phyloP scores from a whole-genome alignment of 2,888 invertebrate genomes.

The Cataglyphis cursor region DNA sequence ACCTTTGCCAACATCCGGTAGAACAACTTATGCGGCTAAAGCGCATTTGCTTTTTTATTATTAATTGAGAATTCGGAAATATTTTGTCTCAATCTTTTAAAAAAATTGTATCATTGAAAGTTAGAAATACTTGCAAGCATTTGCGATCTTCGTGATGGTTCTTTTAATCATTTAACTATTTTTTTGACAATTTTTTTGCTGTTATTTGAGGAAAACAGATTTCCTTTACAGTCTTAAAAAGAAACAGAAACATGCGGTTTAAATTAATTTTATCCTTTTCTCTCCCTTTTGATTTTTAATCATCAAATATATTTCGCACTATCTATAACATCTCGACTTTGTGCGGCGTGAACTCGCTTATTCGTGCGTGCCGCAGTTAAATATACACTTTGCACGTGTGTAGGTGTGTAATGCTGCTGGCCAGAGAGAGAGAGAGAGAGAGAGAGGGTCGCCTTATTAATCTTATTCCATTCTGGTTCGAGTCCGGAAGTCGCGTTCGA shows the following conservation, averaged over 20 bases:
- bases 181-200: background rate
- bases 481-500: conserved; percentile 77
- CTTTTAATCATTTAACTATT: background rate
- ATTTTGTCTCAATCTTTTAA: background rate
- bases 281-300: background rate
- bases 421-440: conserved; percentile 27
- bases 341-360: conserved; percentile 59
- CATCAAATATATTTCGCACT: background rate
- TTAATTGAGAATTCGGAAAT: background rate
- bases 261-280: background rate
- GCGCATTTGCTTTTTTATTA: background rate
- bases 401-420: conserved; percentile 62
- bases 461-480: conserved; percentile 77
- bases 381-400: conserved; percentile 69
- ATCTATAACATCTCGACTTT: conserved; percentile 36
- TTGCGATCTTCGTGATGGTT: background rate
- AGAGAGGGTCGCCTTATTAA: conserved; percentile 67
- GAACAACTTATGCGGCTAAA: background rate
- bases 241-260: background rate
- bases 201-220: background rate
- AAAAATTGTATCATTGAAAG: too few relatives aligned
- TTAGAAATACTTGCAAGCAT: background rate
- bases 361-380: conserved; percentile 70
- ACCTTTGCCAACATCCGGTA: background rate
- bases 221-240: background rate